phyloP scores from a whole-genome alignment of 2,113 vertebrate genomes.

The Danio rerio region DNA sequence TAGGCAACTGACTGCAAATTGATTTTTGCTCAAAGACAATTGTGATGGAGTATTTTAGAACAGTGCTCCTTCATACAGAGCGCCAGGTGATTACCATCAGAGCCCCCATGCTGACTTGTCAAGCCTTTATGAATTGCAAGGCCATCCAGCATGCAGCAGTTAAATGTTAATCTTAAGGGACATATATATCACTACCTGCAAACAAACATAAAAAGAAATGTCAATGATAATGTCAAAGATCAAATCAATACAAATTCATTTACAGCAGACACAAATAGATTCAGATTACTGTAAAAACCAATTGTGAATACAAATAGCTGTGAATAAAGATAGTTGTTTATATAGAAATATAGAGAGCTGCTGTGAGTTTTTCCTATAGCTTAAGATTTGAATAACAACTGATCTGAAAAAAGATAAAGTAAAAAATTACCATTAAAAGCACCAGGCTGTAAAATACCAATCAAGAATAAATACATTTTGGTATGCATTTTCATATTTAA shows the following conservation, averaged over 20 bases:
- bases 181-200: not conserved
- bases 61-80: not conserved
- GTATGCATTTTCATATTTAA: too few species aligned
- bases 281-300: constrained; percentile 1
- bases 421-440: too few species aligned
- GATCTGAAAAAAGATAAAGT: too few species aligned
- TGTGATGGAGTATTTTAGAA: constrained; percentile 10
- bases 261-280: constrained; percentile 4
- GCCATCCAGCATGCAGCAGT: not conserved
- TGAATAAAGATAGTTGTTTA: too few species aligned
- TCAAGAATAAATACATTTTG: too few species aligned
- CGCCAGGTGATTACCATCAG: not conserved
- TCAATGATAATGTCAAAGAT: not conserved
- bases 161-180: not conserved
- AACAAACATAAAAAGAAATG: not conserved
- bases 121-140: not conserved
- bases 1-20: not conserved
- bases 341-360: too few species aligned
- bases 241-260: constrained; percentile 8
- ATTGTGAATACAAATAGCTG: not conserved
- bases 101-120: not conserved
- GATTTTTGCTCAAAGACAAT: not conserved
- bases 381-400: too few species aligned
- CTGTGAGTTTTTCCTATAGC: too few species aligned
- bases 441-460: too few species aligned